phyloP scores from a whole-genome alignment of 2,113 vertebrate species.

The Ptyas mucosa region DNA sequence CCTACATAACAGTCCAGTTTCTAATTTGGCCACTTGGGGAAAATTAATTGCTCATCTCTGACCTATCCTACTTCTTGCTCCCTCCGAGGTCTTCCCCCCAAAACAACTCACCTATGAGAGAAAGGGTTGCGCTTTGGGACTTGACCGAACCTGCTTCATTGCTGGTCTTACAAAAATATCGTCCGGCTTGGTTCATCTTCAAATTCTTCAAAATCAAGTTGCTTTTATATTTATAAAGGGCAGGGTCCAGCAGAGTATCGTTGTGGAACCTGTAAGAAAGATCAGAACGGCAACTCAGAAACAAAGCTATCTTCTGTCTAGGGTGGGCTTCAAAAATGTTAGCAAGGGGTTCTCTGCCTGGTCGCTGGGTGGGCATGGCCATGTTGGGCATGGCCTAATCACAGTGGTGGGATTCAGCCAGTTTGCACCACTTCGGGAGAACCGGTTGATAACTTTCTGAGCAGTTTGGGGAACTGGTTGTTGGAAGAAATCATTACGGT shows the following conservation, averaged over 20 bases:
- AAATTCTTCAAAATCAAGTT: conserved; percentile 84
- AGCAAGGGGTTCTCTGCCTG: no score
- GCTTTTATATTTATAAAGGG: conserved; percentile 73
- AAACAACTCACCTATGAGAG: conserved; percentile 78
- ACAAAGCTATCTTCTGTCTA: no score
- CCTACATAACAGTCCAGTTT: not conserved
- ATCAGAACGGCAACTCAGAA: not conserved
- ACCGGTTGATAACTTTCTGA: no score
- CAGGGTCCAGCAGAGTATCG: conserved; percentile 76
- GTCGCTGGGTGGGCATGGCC: no score
- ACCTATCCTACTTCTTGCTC: not conserved
- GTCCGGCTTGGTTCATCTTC: conserved; percentile 77
- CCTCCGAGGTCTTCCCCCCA: rapidly evolving
- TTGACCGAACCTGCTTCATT: conserved; percentile 81
- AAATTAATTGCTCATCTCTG: not conserved
- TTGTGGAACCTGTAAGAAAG: conserved; percentile 88
- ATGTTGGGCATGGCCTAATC: no score
- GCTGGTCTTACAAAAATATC: conserved; percentile 91
- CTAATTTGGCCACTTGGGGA: not conserved
- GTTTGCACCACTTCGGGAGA: no score
- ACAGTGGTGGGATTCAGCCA: no score
- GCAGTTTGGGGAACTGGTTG: no score
- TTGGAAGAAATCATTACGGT: no score
- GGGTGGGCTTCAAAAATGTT: no score
- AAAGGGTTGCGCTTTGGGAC: conserved; percentile 79